These are phyloP conservation scores for Okapia johnstoni DNA, from an alignment of 2,113 vertebrate species.

Conservation along the genomic window DNA sequence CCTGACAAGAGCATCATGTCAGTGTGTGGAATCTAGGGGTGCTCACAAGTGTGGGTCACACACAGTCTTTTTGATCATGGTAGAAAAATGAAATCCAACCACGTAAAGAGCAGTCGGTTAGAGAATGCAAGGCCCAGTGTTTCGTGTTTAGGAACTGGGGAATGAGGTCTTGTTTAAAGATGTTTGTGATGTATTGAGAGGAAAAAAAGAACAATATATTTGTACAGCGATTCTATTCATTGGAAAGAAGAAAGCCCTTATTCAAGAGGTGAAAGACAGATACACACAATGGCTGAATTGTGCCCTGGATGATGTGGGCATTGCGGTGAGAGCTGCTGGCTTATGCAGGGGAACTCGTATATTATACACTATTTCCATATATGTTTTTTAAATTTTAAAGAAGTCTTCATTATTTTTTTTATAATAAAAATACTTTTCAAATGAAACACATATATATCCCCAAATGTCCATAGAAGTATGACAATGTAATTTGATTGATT, in stretches of 20 bases:
- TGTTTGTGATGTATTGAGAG: neutral
- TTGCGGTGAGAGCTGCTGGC: neutral
- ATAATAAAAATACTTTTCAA: neutral
- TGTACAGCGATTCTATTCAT: neutral
- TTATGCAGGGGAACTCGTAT: neutral
- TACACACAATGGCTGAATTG: too few species aligned
- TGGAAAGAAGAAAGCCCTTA: neutral
- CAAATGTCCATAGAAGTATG: neutral
- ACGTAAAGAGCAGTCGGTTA: neutral
- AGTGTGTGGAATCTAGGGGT: neutral
- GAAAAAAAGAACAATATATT: neutral
- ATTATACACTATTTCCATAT: neutral
- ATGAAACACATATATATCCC: neutral
- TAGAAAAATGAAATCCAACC: neutral
- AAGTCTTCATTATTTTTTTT: neutral
- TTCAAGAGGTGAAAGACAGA: neutral
- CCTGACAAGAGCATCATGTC: neutral
- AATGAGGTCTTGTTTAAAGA: neutral
- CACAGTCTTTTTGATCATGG: neutral
- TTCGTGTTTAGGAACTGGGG: neutral
- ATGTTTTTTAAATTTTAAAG: neutral
- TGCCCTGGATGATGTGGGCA: neutral
- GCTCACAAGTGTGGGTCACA: neutral
- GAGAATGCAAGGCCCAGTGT: neutral
- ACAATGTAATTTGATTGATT: neutral